Conservation (phyloP, 2,797 vertebrate genomes). For the Brachymystax lenok region DNA sequence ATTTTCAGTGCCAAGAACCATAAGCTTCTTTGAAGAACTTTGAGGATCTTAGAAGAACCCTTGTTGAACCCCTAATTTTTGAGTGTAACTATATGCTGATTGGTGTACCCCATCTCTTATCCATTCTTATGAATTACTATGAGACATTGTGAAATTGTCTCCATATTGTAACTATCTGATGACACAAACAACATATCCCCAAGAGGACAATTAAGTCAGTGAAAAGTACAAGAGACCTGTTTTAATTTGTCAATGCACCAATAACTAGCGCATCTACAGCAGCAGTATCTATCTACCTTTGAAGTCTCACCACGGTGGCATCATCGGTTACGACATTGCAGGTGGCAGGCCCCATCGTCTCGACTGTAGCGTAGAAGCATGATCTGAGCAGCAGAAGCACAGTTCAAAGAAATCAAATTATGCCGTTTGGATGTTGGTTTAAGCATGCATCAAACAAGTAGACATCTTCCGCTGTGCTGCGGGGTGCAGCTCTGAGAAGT, state of each 20-base stretch:
- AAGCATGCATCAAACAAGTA: slow-evolving; percentile 1
- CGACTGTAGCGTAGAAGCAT: background rate
- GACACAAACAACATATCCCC: background rate
- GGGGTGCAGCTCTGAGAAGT: background rate
- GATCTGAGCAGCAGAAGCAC: background rate
- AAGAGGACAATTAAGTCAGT: background rate
- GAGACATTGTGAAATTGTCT: slow-evolving; percentile 23
- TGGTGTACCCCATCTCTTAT: slow-evolving; percentile 46
- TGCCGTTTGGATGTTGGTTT: background rate
- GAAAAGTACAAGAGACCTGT: background rate
- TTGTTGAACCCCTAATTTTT: too few species aligned
- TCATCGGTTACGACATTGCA: background rate
- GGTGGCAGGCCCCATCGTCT: background rate
- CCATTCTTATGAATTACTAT: slow-evolving; percentile 49
- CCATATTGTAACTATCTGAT: background rate
- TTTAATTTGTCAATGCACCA: background rate
- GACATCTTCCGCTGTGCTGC: background rate
- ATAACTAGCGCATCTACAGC: background rate
- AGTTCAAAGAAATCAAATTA: background rate
- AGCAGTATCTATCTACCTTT: background rate
- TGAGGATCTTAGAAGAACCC: too few species aligned
- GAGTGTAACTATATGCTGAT: slow-evolving; percentile 33
- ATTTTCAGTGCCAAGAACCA: too few species aligned
- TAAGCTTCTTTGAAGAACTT: too few species aligned
- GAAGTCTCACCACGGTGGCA: background rate